Evolutionary conservation across 2,797 vertebrate genomes (phyloP).

Genomic region (Melopsittacus undulatus): DNA sequence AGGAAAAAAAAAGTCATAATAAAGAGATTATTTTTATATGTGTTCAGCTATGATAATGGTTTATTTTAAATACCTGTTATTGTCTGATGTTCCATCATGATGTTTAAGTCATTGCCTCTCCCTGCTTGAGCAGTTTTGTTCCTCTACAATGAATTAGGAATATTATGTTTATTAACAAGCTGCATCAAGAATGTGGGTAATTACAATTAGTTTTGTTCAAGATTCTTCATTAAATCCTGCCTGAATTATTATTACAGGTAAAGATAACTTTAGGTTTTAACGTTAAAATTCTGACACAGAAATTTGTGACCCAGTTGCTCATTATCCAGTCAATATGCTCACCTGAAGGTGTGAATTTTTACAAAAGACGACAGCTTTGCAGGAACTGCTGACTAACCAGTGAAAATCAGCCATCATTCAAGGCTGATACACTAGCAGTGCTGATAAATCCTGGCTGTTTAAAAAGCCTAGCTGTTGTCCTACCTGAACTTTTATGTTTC

Average conservation of each 20-base stretch:
- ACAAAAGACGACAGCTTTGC: neutral
- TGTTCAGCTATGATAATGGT: conserved; percentile 18
- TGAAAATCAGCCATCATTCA: neutral
- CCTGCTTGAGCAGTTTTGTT: neutral
- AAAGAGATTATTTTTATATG: conserved; percentile 44
- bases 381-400: neutral
- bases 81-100: neutral
- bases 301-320: neutral
- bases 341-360: neutral
- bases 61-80: conserved; percentile 9
- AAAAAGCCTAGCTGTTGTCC: neutral
- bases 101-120: neutral
- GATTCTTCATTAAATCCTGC: neutral
- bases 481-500: neutral
- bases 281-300: neutral
- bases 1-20: conserved; percentile 4
- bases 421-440: neutral
- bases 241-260: neutral
- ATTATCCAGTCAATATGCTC: neutral
- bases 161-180: neutral
- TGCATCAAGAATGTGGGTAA: neutral
- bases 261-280: neutral
- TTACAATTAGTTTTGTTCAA: neutral
- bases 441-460: neutral
- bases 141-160: neutral